Base-by-base conservation (phyloP, 2,888 invertebrate genomes). In the Mesorhabditis sp. region DNA sequence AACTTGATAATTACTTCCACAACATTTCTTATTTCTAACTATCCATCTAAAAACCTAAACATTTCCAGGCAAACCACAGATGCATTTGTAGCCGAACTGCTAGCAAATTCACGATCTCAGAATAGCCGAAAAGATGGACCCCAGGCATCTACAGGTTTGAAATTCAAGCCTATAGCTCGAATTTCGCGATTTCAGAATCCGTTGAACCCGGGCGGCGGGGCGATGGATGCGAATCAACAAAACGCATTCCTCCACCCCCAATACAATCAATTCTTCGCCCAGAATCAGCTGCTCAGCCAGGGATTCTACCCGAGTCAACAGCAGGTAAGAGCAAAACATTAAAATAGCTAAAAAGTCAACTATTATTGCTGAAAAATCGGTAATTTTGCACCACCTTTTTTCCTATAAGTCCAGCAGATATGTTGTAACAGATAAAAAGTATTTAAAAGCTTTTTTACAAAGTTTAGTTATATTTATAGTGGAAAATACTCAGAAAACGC, bases 221-320 rank as follows among this genome's bases (percentile, higher is more conserved):
- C 28, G 28, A 50, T 50, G 58, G n/a, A 50, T n/a, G 10, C 58
- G 58, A 50, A 50, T 50, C 58, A 50, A n/a, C 58, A 50, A 50
- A 50, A 50, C n/a, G n/a, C 58, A 0, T 50, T 50, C 58, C 58
- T 50, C 58, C 58, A 50, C n/a, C 58, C 7, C 7, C 58, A 50
- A 50, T 50, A 50, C 58, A 50, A 50, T 50, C 58, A 50, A 50
- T 50, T 50, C 10, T 50, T 50, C 2, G 58, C 58, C 10, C 58
- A 50, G n/a, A 50, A 50, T 50, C 58, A 50, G n/a, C 58, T 50
- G 10, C n/a, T 50, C n/a, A n/a, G 10, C 7, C 58, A 50, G 58
- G 58, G 58, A n/a, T 50, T 50, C n/a, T 50, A 50, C n/a, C 10
- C 10, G n/a, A n/a, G 58, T 13, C 58, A 50, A 50, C 58, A 50